phyloP scores from a whole-genome alignment of 2,113 vertebrate species.

The Pluvianellus socialis region DNA sequence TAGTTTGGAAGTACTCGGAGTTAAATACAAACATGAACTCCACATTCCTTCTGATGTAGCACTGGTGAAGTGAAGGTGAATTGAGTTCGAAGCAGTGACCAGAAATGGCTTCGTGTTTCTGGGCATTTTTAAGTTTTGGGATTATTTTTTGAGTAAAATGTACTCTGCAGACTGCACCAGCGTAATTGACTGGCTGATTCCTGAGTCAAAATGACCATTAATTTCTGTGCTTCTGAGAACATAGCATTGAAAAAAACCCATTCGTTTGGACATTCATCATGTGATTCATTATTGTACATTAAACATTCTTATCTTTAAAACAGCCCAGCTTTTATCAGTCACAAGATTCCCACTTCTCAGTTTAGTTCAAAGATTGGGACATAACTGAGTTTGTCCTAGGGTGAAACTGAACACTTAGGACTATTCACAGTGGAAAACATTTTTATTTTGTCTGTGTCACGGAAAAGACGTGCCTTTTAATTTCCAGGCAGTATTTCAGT shows the following conservation, averaged over 20 bases:
- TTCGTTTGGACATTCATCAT: background rate
- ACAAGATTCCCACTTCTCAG: background rate
- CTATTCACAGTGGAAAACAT: background rate
- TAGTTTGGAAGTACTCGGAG: background rate
- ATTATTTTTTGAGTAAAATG: background rate
- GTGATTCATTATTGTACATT: background rate
- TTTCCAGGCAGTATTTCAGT: background rate
- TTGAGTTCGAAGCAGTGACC: background rate
- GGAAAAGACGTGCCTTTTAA: background rate
- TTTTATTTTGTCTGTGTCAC: background rate
- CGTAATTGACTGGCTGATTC: background rate
- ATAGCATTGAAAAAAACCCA: background rate
- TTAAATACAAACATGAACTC: background rate
- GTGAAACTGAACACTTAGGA: background rate
- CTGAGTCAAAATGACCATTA: background rate
- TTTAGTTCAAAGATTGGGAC: background rate
- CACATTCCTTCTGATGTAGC: background rate
- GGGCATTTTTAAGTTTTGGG: background rate
- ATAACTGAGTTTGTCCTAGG: background rate
- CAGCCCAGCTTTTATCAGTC: background rate
- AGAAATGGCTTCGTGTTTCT: background rate
- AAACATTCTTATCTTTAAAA: background rate
- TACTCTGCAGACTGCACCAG: background rate
- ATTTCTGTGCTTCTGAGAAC: background rate
- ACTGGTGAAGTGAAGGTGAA: background rate